These are phyloP conservation scores for Pheosia gnoma DNA, from an alignment of 2,888 invertebrate species.

Conservation along the genomic window DNA sequence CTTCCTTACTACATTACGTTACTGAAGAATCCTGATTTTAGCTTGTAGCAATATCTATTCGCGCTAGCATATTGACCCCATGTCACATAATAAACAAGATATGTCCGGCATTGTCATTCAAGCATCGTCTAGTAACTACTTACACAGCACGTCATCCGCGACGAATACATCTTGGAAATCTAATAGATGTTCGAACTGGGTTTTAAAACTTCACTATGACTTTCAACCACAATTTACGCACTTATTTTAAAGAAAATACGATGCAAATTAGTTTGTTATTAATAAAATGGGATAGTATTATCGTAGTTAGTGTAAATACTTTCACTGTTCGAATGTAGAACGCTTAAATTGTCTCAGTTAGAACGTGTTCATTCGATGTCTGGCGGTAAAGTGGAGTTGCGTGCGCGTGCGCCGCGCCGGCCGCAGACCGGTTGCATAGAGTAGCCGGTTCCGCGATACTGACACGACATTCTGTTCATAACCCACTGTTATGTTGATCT, in stretches of 20 bases:
- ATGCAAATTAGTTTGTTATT: background rate
- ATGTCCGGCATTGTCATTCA: conserved; percentile 27
- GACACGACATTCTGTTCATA: background rate
- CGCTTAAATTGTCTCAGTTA: background rate
- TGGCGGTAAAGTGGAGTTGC: background rate
- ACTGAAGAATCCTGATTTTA: too few species aligned
- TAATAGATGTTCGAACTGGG: background rate
- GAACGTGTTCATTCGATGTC: background rate
- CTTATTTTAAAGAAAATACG: background rate
- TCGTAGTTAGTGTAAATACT: background rate
- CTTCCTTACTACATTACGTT: too few species aligned
- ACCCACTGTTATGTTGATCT: background rate
- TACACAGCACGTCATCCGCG: conserved; percentile 17
- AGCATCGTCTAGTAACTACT: conserved; percentile 20
- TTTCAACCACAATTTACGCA: background rate
- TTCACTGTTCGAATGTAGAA: background rate
- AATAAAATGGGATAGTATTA: background rate
- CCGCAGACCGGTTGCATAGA: background rate
- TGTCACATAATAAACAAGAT: conserved; percentile 11
- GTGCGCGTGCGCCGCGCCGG: conserved; percentile 4
- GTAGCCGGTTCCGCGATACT: background rate
- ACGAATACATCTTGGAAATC: background rate
- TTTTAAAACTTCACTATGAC: background rate
- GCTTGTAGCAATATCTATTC: background rate
- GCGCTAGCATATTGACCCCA: conserved; percentile 20